Conservation (phyloP, 2,113 vertebrate genomes). For the Urocynchramus pylzowi region DNA sequence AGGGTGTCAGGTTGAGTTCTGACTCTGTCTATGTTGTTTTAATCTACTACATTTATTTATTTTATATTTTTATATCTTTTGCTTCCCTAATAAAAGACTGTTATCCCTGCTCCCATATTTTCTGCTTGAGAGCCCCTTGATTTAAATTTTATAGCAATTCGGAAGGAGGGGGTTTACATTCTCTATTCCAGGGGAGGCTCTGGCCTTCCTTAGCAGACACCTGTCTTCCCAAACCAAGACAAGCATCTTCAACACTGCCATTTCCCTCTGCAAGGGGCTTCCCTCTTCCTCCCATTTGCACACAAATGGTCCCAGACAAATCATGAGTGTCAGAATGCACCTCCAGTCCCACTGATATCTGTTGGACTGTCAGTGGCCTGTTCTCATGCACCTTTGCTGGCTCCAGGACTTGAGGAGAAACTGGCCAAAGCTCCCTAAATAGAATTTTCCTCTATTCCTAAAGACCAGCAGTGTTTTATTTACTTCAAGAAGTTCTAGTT, state of each 20-base stretch:
- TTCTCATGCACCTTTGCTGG: not conserved
- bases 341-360: not conserved
- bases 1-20: too few relatives aligned
- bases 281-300: not conserved
- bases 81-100: too few relatives aligned
- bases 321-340: rapidly evolving
- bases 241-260: not conserved
- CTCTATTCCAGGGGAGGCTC: too few relatives aligned
- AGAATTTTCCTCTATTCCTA: not conserved
- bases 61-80: too few relatives aligned
- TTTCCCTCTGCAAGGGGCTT: not conserved
- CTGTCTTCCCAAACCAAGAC: too few relatives aligned
- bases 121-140: too few relatives aligned
- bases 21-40: too few relatives aligned
- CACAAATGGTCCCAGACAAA: rapidly evolving
- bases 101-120: too few relatives aligned
- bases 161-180: too few relatives aligned
- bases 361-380: not conserved
- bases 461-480: not conserved
- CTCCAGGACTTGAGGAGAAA: not conserved
- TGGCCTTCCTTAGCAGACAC: too few relatives aligned
- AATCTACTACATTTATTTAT: too few relatives aligned
- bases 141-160: too few relatives aligned
- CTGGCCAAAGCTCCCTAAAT: not conserved
- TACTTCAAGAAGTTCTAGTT: not conserved